Conservation (phyloP, 2,797 vertebrate genomes). For the Falco peregrinus region DNA sequence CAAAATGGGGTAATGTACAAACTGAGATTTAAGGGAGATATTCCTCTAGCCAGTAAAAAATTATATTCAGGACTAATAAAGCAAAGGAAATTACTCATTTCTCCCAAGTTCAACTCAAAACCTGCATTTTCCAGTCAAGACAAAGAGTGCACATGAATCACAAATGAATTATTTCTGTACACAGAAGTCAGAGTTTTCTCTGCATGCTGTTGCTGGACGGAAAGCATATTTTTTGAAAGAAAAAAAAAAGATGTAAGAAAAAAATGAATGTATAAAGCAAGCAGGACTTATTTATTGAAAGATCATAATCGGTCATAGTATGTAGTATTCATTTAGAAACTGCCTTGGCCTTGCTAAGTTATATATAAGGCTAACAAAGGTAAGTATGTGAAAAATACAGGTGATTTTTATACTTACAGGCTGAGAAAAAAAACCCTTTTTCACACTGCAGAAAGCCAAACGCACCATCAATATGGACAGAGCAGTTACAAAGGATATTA, state of each 20-base stretch:
- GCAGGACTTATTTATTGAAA: background rate
- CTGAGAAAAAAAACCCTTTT: background rate
- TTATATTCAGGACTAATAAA: background rate
- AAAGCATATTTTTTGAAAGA: background rate
- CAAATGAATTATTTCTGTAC: background rate
- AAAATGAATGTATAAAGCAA: background rate
- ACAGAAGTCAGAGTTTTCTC: background rate
- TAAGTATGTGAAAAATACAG: slow-evolving; percentile 7
- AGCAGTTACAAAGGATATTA: background rate
- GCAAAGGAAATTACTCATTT: background rate
- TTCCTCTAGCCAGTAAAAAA: background rate
- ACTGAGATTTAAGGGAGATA: background rate
- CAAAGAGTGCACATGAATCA: background rate
- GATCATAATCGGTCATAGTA: background rate
- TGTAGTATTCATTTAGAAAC: background rate
- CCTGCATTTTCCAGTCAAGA: background rate
- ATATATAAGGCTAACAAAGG: background rate
- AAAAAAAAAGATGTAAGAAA: background rate
- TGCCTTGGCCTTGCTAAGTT: background rate
- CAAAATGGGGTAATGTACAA: background rate
- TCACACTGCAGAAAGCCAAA: background rate
- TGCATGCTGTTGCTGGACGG: background rate
- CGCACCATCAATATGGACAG: background rate
- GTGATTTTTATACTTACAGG: background rate
- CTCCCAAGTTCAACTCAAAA: background rate